These are phyloP conservation scores for Apodemus agrarius DNA, from an alignment of 2,797 vertebrate genomes.

Conservation along the genomic window DNA sequence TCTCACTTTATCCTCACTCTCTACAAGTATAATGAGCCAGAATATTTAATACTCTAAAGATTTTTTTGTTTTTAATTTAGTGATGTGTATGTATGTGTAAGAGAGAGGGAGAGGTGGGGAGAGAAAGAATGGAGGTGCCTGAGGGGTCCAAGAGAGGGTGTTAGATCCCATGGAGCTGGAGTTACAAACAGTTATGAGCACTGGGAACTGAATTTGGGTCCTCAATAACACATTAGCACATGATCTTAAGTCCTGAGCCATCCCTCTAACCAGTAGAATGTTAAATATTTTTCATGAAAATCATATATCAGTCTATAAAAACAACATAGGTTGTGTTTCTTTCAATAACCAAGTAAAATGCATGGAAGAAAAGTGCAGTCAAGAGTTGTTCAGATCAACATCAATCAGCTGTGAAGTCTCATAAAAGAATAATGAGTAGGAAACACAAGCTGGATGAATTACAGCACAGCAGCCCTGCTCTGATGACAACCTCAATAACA, in stretches of 20 bases:
- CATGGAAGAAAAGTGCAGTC: neutral
- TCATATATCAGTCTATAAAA: neutral
- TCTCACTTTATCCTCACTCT: neutral
- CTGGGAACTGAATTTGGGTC: neutral
- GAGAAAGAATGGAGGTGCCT: neutral
- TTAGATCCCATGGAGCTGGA: neutral
- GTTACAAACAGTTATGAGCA: neutral
- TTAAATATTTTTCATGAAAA: neutral
- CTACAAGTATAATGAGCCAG: neutral
- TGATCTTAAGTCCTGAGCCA: neutral
- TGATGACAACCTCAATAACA: neutral
- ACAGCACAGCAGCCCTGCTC: neutral
- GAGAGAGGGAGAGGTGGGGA: neutral
- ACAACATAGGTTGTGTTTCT: neutral
- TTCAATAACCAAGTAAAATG: neutral
- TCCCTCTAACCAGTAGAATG: neutral
- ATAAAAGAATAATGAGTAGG: slow-evolving; percentile 60
- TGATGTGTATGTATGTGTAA: neutral
- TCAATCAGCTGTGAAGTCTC: slow-evolving; percentile 9
- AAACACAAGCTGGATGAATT: slow-evolving; percentile 42
- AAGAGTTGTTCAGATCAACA: neutral
- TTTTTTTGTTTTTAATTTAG: neutral
- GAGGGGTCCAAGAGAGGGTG: neutral
- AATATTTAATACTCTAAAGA: neutral
- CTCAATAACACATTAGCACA: neutral